Evolutionary conservation across 2,113 vertebrate genomes (phyloP), one percentile per base, ranked within the genome.

Genomic region (Semnornis frantzii): DNA sequence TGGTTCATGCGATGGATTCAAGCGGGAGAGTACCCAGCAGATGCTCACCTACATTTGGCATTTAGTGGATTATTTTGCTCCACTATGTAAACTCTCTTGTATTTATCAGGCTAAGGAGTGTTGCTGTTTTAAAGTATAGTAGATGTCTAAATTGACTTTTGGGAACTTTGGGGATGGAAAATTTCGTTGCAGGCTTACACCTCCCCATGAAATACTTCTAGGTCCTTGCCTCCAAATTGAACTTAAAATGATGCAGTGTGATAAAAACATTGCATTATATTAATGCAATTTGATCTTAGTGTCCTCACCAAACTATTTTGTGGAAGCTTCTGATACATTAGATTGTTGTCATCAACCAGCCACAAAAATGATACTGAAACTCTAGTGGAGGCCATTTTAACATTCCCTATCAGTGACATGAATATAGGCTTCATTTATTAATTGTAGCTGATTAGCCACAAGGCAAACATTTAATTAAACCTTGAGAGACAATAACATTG

Each of bases 391-490:
- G 54, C 88, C 65, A 75, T 91, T 95, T 92, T 92, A 97, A 94
- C 66, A 68, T 96, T 96, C 85, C 69, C 63, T 92, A 85, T 92
- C 89, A 95, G 59, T 87, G 85, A 85, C 90, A 69, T 81, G 77
- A 95, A 94, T 96, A 86, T 94, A 88, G 95, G 83, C 90, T 95
- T 97, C 88, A 95, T 94, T 97, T 97, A 98, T 97, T 97, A 98
- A 98, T 97, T 97, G 95, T 81, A 97, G 89, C 96, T 94, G 97
- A 97, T 97, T 98, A 98, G 97, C 97, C 98, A 98, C 96, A 97
- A 98, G 97, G 97, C 97, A 98, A 97, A 97, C 97, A 97, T 97
- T 98, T 98, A 98, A 98, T 98, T 98, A 98, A 98, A 98, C 95
- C 89, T 97, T 95, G 95, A 92, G 96, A 98, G 96, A 97, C 94